Conservation (phyloP, 2,888 invertebrate species). For the Leptopilina drosophilae region DNA sequence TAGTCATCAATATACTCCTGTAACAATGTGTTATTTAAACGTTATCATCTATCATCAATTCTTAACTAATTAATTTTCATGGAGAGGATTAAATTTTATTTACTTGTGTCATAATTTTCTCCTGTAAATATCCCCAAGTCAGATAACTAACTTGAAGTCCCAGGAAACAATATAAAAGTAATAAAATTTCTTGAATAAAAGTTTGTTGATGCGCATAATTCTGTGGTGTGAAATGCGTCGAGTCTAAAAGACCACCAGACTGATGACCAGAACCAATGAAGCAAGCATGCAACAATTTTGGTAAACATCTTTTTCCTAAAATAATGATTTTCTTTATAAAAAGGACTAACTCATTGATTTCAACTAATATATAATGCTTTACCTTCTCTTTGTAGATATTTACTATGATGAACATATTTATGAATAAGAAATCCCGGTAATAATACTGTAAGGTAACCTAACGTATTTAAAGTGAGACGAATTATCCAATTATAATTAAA, state of each 20-base stretch:
- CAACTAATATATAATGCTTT: conserved; percentile 56
- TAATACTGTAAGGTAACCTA: conserved; percentile 93
- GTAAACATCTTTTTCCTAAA: conserved; percentile 76
- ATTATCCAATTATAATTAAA: conserved; percentile 85
- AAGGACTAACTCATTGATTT: too few relatives aligned
- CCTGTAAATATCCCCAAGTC: conserved; percentile 97
- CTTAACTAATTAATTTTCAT: background rate
- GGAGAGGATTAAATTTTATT: conserved; percentile 22
- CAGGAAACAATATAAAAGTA: conserved; percentile 87
- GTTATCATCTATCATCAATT: conserved; percentile 6
- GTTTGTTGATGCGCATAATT: conserved; percentile 75
- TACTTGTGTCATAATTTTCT: conserved; percentile 97
- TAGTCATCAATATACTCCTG: conserved; percentile 83
- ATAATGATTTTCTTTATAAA: background rate
- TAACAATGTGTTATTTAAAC: conserved; percentile 45
- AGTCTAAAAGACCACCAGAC: conserved; percentile 75
- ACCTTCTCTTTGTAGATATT: conserved; percentile 90
- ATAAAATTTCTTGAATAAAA: conserved; percentile 80
- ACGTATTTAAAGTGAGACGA: conserved; percentile 86
- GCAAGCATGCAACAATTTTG: conserved; percentile 78
- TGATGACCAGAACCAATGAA: conserved; percentile 79
- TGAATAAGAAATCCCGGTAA: conserved; percentile 91
- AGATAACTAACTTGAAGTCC: conserved; percentile 95
- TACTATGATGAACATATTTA: conserved; percentile 87
- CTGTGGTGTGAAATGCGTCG: conserved; percentile 68